These are phyloP conservation scores for Sylvietta virens DNA, from an alignment of 2,113 vertebrate species.

Conservation along the genomic window DNA sequence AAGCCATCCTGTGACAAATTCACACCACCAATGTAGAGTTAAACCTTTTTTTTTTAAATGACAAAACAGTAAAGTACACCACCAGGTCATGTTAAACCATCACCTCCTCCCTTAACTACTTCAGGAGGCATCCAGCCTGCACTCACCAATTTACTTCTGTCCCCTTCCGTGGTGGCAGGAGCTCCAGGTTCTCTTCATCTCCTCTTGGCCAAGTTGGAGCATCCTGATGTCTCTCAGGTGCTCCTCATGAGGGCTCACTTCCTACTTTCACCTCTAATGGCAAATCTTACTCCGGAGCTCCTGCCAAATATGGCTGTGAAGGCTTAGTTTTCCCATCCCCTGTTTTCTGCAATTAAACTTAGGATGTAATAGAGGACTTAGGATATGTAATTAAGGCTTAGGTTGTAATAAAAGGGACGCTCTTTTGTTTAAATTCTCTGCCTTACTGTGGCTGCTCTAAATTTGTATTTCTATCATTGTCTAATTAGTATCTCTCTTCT, in stretches of 20 bases:
- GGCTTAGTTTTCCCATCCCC: constrained; percentile 4
- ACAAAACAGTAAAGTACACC: background rate
- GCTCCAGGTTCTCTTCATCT: background rate
- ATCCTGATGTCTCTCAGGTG: background rate
- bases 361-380: constrained; percentile 21
- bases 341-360: constrained; percentile 31
- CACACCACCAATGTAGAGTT: background rate
- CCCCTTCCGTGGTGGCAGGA: background rate
- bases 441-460: constrained; percentile 12
- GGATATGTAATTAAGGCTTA: constrained; percentile 38
- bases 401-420: constrained; percentile 38
- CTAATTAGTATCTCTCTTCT: constrained; percentile 49
- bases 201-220: background rate
- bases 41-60: background rate
- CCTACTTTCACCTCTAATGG: constrained; percentile 13
- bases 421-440: constrained; percentile 42
- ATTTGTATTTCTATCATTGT: constrained; percentile 51
- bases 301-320: background rate
- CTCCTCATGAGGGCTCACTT: background rate
- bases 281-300: background rate
- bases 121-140: background rate
- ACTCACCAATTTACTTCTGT: background rate
- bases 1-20: background rate
- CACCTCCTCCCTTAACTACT: background rate
- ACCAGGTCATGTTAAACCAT: background rate